Evolutionary conservation across 2,888 invertebrate species (phyloP), one percentile per base, ranked within the genome.

Genomic region (Gastrophysa polygoni): DNA sequence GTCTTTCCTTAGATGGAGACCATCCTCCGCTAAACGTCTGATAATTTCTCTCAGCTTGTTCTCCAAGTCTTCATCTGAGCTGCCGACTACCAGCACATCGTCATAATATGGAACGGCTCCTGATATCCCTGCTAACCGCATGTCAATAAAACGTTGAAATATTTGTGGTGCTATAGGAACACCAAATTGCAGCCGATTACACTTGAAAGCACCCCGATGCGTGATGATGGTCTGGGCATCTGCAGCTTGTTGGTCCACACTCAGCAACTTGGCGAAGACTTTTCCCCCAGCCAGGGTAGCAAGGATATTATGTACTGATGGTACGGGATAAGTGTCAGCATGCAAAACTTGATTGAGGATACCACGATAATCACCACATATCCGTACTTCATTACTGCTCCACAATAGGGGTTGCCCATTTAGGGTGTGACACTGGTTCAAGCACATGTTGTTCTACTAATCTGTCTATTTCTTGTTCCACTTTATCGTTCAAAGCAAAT

Each of bases 111-210:
- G 7, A 3, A 48, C 54, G 0, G 55, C 57, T 18, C 52, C 52
- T 11, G 57, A 44, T 10, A 69, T 52, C n/a, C 57, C 57, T 32
- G 46, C n/a, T 11, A 68, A 61, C 5, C 68, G 7, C 7, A 24
- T 20, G 47, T 70, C 65, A 48, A 69, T 66, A 17, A 57, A 56
- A 43, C 51, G 47, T 43, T 70, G 68, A 52, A 68, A 70, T 29
- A 49, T 61, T 2, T 46, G 59, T 10, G 63, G 63, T 11, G 57
- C 60, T 7, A 43, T 58, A 0, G 63, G 47, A 20, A 66, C 52
- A 0, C 68, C 70, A 61, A 47, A 70, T 16, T 63, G 61, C 28
- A 69, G 44, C 38, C 67, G 18, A 8, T 21, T 65, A 44, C 52
- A 61, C 46, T 46, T n/a, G 55, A 59, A 69, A 10, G 66, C 28